A percentile compares a stretch with the other conserved stretches of the same genome.
Conservation (phyloP, 2,888 invertebrate genomes). For the Lasioglossum oenotherae region DNA sequence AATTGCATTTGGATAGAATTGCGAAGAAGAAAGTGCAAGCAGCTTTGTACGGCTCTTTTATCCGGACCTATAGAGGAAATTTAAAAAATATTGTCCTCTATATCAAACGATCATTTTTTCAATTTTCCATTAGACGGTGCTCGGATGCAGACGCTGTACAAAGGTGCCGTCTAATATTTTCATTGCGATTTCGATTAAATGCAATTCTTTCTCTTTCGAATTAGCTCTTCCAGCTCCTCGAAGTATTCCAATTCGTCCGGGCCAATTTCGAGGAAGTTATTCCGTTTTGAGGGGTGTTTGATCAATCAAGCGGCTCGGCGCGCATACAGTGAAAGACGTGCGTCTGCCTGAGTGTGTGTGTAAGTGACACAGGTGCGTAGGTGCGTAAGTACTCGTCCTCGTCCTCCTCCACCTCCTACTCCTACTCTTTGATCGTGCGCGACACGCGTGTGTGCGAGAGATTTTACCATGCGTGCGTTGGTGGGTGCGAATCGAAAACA, state of each 20-base stretch:
- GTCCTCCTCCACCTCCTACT: background rate
- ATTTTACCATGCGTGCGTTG: constrained; percentile 72
- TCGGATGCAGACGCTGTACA: background rate
- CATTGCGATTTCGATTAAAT: background rate
- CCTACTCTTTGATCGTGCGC: constrained; percentile 26
- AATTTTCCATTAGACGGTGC: background rate
- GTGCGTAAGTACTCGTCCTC: constrained; percentile 40
- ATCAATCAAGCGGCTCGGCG: background rate
- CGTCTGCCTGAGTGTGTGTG: constrained; percentile 25
- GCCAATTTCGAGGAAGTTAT: background rate
- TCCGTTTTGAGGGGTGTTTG: background rate
- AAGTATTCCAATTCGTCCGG: background rate
- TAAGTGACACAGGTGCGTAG: constrained; percentile 36
- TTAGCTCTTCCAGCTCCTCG: background rate
- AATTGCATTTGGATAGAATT: background rate
- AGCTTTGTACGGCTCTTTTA: background rate
- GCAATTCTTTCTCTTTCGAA: background rate
- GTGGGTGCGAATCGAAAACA: constrained; percentile 73
- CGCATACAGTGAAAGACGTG: constrained; percentile 6
- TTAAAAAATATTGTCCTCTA: too few relatives aligned
- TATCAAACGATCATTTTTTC: too few relatives aligned
- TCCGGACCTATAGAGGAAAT: background rate
- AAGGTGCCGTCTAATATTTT: background rate
- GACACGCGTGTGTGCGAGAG: constrained; percentile 64
- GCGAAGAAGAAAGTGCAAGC: background rate